Evolutionary conservation across 1,140 invertebrate species (phyloP).

Genomic region (Saccostrea echinata): DNA sequence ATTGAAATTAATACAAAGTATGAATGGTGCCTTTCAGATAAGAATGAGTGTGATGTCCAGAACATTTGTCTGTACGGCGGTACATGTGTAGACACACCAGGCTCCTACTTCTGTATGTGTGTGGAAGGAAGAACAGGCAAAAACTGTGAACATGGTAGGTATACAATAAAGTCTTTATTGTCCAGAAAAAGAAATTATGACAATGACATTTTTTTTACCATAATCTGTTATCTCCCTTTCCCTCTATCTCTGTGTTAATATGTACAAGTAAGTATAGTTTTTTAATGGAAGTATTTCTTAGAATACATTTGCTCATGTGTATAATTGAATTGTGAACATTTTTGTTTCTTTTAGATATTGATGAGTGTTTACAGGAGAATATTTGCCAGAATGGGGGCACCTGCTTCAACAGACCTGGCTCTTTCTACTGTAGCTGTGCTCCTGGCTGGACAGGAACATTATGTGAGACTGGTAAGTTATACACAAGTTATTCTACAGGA

Average conservation of each 20-base stretch:
- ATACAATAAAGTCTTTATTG: too few relatives aligned
- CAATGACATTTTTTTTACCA: too few relatives aligned
- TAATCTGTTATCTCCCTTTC: too few relatives aligned
- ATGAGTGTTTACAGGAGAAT: constrained; percentile 77
- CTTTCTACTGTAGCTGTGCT: constrained; percentile 81
- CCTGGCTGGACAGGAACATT: constrained; percentile 82
- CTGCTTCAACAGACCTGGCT: constrained; percentile 90
- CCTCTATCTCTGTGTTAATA: too few relatives aligned
- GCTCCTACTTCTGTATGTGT: constrained; percentile 68
- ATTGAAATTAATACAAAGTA: too few relatives aligned
- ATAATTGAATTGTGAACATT: not conserved
- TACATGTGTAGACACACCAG: constrained; percentile 69
- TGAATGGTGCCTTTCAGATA: constrained; percentile 44
- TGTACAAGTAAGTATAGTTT: not conserved
- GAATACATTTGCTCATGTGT: not conserved
- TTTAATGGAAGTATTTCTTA: not conserved
- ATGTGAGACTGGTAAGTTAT: constrained; percentile 84
- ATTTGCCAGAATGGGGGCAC: constrained; percentile 91
- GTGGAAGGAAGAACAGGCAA: constrained; percentile 94
- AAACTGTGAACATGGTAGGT: constrained; percentile 90
- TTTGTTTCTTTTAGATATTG: constrained; percentile 54
- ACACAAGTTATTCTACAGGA: too few relatives aligned
- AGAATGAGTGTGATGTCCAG: constrained; percentile 56
- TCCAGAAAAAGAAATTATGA: too few relatives aligned
- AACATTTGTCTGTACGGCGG: constrained; percentile 67